Percentiles rank a stretch among this genome's conserved stretches.
Conservation (phyloP, 1,140 invertebrate species). For the Carcinoscorpius rotundicauda region DNA sequence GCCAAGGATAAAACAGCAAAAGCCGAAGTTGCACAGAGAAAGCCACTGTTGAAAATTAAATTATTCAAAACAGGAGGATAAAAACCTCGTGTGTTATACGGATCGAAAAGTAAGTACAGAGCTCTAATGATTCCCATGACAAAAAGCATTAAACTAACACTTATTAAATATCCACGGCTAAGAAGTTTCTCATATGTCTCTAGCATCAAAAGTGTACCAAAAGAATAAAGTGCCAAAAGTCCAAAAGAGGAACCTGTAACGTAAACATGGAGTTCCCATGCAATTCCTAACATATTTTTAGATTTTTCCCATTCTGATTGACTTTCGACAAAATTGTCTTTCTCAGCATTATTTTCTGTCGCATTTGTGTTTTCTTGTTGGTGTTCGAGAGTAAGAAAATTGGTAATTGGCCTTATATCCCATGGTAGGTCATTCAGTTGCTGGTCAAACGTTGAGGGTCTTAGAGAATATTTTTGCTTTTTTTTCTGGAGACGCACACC, state of each 20-base stretch:
- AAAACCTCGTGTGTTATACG: slow-evolving; percentile 66
- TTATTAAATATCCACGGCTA: slow-evolving; percentile 58
- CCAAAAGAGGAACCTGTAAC: slow-evolving; percentile 66
- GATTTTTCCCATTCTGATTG: slow-evolving; percentile 27
- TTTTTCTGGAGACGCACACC: too few relatives aligned
- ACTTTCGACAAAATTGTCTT: too few relatives aligned
- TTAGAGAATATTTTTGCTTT: too few relatives aligned
- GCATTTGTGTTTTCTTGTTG: too few relatives aligned
- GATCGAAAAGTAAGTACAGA: slow-evolving; percentile 76
- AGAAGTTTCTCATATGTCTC: slow-evolving; percentile 27
- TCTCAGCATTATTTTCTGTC: too few relatives aligned
- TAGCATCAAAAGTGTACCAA: slow-evolving; percentile 35
- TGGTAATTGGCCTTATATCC: too few relatives aligned
- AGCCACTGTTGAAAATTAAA: slow-evolving; percentile 63
- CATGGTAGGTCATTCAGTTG: too few relatives aligned
- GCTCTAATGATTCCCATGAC: slow-evolving; percentile 64
- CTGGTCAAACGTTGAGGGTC: too few relatives aligned
- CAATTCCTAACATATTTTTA: slow-evolving; percentile 44
- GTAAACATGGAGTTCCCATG: slow-evolving; percentile 82
- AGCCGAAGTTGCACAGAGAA: slow-evolving; percentile 67
- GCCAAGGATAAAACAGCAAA: slow-evolving; percentile 75
- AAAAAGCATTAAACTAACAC: slow-evolving; percentile 63
- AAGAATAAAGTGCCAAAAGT: slow-evolving; percentile 61
- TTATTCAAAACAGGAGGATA: slow-evolving; percentile 63
- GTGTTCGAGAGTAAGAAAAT: too few relatives aligned